A percentile compares a stretch with the other conserved stretches of the same genome.
phyloP scores from a whole-genome alignment of 2,888 invertebrate genomes.

The Spodoptera picta region DNA sequence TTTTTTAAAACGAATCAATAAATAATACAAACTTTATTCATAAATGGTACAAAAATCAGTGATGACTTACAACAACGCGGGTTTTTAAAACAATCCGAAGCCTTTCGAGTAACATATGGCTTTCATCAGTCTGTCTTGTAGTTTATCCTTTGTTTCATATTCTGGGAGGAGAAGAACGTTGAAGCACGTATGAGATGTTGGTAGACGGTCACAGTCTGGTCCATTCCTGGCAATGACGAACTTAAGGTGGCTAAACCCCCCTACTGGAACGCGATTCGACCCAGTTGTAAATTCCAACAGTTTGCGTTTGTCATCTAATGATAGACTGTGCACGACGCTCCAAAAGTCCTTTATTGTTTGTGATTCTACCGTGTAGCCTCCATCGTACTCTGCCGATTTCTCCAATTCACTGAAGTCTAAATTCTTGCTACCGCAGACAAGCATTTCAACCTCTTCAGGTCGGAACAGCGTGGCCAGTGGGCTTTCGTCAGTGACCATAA shows the following conservation, averaged over 20 bases:
- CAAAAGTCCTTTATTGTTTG: conserved; percentile 95
- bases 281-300: conserved; percentile 97
- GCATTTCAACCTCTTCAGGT: conserved; percentile 97
- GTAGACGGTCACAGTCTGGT: conserved; percentile 96
- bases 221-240: conserved; percentile 97
- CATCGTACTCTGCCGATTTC: conserved; percentile 97
- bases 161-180: conserved; percentile 97
- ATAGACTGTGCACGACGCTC: conserved; percentile 94
- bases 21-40: conserved; percentile 82
- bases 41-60: conserved; percentile 75
- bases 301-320: conserved; percentile 94
- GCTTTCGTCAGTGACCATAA: conserved; percentile 98
- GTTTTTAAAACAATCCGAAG: conserved; percentile 95
- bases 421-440: conserved; percentile 97
- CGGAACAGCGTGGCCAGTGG: conserved; percentile 95
- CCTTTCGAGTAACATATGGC: conserved; percentile 98
- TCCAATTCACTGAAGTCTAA: conserved; percentile 97
- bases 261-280: conserved; percentile 97
- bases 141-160: conserved; percentile 94
- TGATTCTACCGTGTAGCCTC: conserved; percentile 95
- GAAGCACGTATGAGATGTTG: conserved; percentile 98
- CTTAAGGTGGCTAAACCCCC: conserved; percentile 95
- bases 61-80: conserved; percentile 71
- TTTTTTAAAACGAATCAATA: conserved; percentile 52
- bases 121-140: conserved; percentile 96